Percentiles rank a stretch among this genome's conserved stretches.
Conservation (phyloP, 1,140 invertebrate species). For the Zaprionus taronus region DNA sequence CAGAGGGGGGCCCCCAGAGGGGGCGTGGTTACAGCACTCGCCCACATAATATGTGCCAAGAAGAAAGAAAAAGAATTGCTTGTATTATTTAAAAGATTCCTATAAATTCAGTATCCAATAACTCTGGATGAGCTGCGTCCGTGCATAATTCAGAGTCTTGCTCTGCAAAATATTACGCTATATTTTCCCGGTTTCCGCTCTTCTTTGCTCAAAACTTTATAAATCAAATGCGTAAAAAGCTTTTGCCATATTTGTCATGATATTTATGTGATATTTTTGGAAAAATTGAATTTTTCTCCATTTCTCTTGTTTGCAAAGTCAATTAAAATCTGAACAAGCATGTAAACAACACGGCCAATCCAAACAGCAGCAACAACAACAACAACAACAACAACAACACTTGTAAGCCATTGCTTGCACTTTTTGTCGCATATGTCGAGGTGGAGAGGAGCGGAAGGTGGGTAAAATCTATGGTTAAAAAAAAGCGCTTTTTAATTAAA, state of each 20-base stretch:
- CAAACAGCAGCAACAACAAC: slow-evolving; percentile 27
- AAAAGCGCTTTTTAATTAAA: slow-evolving; percentile 69
- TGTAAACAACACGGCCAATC: slow-evolving; percentile 59
- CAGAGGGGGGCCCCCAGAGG: too few relatives aligned
- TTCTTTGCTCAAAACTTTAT: not conserved
- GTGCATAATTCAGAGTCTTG: not conserved
- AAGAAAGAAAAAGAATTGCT: too few relatives aligned
- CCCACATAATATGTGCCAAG: too few relatives aligned
- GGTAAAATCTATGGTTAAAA: slow-evolving; percentile 18
- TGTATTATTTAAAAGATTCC: too few relatives aligned
- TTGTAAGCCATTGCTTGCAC: slow-evolving; percentile 29
- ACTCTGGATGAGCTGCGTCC: not conserved
- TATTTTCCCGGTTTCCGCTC: not conserved
- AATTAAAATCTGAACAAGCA: slow-evolving; percentile 69
- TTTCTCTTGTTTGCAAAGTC: slow-evolving; percentile 64
- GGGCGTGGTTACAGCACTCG: not conserved
- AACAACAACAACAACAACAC: slow-evolving; percentile 31
- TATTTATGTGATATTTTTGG: slow-evolving; percentile 36
- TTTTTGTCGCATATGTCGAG: slow-evolving; percentile 29
- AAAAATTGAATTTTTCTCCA: slow-evolving; percentile 10
- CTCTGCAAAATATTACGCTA: not conserved
- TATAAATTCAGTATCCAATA: not conserved
- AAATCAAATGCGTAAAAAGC: slow-evolving; percentile 5
- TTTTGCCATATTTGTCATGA: slow-evolving; percentile 28
- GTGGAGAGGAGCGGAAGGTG: not conserved